A percentile compares a stretch with the other conserved stretches of the same genome.
Conservation (phyloP, 2,797 vertebrate species). For the Halcyon badia region DNA sequence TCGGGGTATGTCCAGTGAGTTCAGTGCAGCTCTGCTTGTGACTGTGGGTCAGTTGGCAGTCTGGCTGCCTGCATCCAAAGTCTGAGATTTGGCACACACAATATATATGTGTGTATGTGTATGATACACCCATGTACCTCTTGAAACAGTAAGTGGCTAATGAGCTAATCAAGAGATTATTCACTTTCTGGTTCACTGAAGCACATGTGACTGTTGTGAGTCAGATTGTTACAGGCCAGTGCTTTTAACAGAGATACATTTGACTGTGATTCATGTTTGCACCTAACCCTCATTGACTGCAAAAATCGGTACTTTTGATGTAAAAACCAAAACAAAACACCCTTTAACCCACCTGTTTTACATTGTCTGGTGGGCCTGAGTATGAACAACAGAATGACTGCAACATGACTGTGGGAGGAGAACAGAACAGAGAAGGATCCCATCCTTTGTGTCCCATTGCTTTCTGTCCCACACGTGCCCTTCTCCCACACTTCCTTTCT, state of each 20-base stretch:
- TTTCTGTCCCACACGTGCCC: background rate
- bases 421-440: background rate
- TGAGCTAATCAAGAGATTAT: background rate
- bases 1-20: background rate
- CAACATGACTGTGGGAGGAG: background rate
- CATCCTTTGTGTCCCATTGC: background rate
- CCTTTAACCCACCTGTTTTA: background rate
- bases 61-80: background rate
- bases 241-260: background rate
- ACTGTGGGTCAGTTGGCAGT: background rate
- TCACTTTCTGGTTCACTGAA: background rate
- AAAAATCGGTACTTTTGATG: background rate
- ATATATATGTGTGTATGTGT: background rate
- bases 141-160: background rate
- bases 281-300: background rate
- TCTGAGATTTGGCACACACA: background rate
- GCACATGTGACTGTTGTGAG: background rate
- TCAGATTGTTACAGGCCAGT: background rate
- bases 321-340: background rate
- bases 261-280: background rate
- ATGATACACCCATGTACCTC: background rate
- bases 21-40: background rate
- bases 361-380: background rate
- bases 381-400: background rate
- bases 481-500: background rate